These are phyloP conservation scores for Miltochrista miniata DNA, from an alignment of 2,888 invertebrate genomes.

Conservation along the genomic window DNA sequence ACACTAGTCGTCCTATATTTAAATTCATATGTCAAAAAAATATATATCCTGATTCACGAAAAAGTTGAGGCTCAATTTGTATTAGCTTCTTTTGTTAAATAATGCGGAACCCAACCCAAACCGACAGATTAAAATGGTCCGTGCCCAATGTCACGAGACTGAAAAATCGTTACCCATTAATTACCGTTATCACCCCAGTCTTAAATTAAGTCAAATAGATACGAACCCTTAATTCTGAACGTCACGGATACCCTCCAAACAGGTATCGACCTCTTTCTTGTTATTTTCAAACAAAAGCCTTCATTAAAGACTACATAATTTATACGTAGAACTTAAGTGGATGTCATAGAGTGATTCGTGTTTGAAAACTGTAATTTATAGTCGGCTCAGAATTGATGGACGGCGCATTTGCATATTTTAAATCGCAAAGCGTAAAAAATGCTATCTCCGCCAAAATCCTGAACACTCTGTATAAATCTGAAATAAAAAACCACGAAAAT, in stretches of 20 bases:
- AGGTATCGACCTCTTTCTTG: slow-evolving; percentile 25
- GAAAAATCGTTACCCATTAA: slow-evolving; percentile 39
- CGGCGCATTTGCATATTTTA: slow-evolving; percentile 1
- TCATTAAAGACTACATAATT: slow-evolving; percentile 1
- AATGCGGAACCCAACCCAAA: slow-evolving; percentile 11
- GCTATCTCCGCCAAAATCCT: slow-evolving; percentile 5
- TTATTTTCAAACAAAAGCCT: slow-evolving; percentile 6
- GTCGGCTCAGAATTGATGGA: neutral
- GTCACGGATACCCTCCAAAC: slow-evolving; percentile 30
- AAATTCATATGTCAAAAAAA: neutral
- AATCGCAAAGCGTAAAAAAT: slow-evolving; percentile 8
- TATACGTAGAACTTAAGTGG: neutral
- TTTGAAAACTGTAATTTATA: slow-evolving; percentile 5
- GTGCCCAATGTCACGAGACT: slow-evolving; percentile 24
- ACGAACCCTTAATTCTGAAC: slow-evolving; percentile 33
- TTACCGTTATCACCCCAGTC: slow-evolving; percentile 36
- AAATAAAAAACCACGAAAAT: slow-evolving; percentile 27
- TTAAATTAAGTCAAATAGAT: slow-evolving; percentile 39
- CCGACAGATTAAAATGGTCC: slow-evolving; percentile 9
- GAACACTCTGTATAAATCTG: slow-evolving; percentile 19
- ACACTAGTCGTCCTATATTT: neutral
- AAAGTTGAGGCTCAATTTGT: neutral
- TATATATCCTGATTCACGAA: neutral
- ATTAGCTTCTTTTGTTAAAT: neutral
- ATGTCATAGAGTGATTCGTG: neutral